Evolutionary conservation across 2,888 invertebrate genomes (phyloP), one percentile per base, ranked within the genome.

Genomic region (Pollenia griseotomentosa): DNA sequence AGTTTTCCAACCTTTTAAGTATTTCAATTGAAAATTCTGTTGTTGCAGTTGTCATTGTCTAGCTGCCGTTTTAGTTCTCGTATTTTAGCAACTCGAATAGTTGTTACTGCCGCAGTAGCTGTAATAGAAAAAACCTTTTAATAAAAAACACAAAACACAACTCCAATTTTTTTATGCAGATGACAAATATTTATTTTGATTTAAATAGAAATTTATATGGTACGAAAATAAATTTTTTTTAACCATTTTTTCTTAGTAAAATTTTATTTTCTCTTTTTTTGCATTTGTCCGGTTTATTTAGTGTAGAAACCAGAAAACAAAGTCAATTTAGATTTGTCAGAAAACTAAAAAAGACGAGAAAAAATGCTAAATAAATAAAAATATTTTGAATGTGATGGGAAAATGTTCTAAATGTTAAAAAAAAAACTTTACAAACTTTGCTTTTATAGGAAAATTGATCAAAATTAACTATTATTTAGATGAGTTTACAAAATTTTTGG

Each of bases 121-220:
- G 55, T 46, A 53, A 73, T 2, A 23, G 23, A 23, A 23, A 23
- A 63, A 63, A 55, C 14, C 33, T 65, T 55, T 12, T 6, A 44
- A 12, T 53, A 11, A 14, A 11, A 70, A 19, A 61, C 23, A 46
- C 14, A 33, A 33, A 33, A n/a, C 48, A 48, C 51, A 16, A 44
- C 42, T 73, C 61, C 40, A 68, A 71, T 74, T 84, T 79, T 75
- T 33, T 71, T 46, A 83, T 86, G 86, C 86, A 83, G 79, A 83
- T 83, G 83, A 70, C 75, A 86, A 83, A 83, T 86, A 86, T 83
- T 86, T 83, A 70, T 53, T 86, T 86, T 83, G 86, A 86, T 86
- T 86, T 79, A 71, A 86, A 86, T 70, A 65, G 55, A 74, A 74
- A 74, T 86, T 61, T 82, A 57, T 86, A 78, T 79, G 78, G 53